Evolutionary conservation across 2,113 vertebrate genomes (phyloP), one percentile per base, ranked within the genome.

Genomic region (Nerophis ophidion): DNA sequence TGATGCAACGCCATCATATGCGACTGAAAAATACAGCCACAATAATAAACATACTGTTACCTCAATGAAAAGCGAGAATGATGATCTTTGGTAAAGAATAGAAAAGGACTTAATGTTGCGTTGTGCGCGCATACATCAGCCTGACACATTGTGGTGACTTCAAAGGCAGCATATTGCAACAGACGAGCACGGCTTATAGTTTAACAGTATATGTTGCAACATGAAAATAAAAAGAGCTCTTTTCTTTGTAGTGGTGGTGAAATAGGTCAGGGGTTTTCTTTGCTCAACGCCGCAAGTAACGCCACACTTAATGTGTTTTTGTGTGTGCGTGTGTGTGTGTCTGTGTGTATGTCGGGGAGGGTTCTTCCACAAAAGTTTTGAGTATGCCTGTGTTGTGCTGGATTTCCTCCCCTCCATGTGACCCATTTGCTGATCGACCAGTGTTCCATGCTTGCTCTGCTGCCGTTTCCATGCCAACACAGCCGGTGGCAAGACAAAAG

Each of bases 391-490:
- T 44, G 47, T 19, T 55, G 49, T 59, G 60, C 74, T 79, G 67
- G 66, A 83, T 85, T 76, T 74, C 53, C 72, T 80, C 71, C 71
- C 77, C 76, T 74, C 79, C 77, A 66, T 83, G 75, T 88, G 87
- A 89, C 87, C 88, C 84, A 89, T 81, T 89, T 90, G 84, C 83
- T 65, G 78, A 89, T 87, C 77, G 75, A 87, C 85, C 84, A 86
- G 70, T 83, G 83, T 82, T 87, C 89, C 86, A 40, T 9, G 7
- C 84, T 83, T 64, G 68, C 85, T 87, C 79, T 57, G 75, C 74
- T 50, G 66, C 62, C 82, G 87, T 90, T 90, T 87, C 92, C 90
- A 92, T 89, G 91, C 88, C 81, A 85, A 92, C 89, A 82, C 66
- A 65, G 70, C 77, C 72, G 87, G 86, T 86, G 85, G 89, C 85